Evolutionary conservation across 2,888 invertebrate genomes (phyloP), one percentile per base, ranked within the genome.

Genomic region (Rhagium mordax): DNA sequence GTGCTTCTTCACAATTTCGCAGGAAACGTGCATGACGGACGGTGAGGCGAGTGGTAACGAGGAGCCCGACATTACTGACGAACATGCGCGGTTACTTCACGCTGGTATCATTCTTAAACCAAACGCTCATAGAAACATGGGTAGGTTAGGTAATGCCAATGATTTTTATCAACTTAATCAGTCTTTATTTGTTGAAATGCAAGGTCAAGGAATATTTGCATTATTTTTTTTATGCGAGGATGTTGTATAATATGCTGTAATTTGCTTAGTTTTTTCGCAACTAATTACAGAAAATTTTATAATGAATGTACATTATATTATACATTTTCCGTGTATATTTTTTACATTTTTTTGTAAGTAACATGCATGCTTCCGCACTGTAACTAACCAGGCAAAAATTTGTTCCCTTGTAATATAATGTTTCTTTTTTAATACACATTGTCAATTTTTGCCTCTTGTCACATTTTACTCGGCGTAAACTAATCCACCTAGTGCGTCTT

Each of bases 11-110:
- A 73, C 77, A 72, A 69, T 72, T 66, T 80, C 80, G 79, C 87
- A 91, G 90, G 91, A 91, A 85, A 62, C 79, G 74, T 82, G 81
- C 79, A 79, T 91, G 85, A 91, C 91, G 71, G 92, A 92, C 85
- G 92, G 90, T 78, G 87, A 91, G 85, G 89, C 88, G 81, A 91
- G 90, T 84, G 90, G 89, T 79, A 90, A 89, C 81, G 92, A 92
- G 82, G 92, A 92, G 84, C 90, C 89, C 83, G 93, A 93, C 87
- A 91, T 93, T 71, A 93, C 93, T 71, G 93, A 94, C 87, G 94
- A 94, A 87, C 92, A 92, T 85, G 93, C 92, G 75, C 93, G 93
- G 87, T 89, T 94, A 81, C 89, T 94, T 72, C 87, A 87, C 82
- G 86, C 86, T 72, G 87, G 87, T 84, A 86, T 87, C 81, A 87